These are phyloP conservation scores for Microplitis manilae DNA, from an alignment of 2,888 invertebrate genomes.

Conservation along the genomic window DNA sequence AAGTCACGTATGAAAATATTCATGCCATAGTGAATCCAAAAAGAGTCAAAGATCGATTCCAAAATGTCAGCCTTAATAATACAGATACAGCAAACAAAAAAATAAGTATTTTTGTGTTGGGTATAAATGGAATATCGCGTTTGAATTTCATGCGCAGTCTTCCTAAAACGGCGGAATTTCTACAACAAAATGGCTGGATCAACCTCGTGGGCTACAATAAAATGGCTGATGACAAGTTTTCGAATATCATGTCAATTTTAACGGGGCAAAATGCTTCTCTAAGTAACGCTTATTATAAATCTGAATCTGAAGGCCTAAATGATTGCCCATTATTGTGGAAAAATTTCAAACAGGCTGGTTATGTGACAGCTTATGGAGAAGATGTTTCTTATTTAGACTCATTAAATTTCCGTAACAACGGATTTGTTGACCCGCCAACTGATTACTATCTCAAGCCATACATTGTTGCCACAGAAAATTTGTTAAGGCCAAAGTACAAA, in stretches of 20 bases:
- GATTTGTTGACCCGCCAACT: conserved; percentile 82
- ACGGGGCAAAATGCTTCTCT: conserved; percentile 77
- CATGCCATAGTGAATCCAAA: conserved; percentile 75
- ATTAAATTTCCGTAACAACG: conserved; percentile 82
- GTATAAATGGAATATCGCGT: conserved; percentile 89
- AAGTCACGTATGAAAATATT: conserved; percentile 73
- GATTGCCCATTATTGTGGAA: conserved; percentile 85
- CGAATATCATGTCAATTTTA: conserved; percentile 88
- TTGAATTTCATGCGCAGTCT: conserved; percentile 84
- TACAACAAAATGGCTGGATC: conserved; percentile 80
- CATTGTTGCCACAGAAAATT: conserved; percentile 78
- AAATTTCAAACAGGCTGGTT: conserved; percentile 79
- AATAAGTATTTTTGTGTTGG: conserved; percentile 83
- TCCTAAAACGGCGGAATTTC: conserved; percentile 80
- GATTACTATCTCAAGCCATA: conserved; percentile 88
- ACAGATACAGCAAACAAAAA: conserved; percentile 49
- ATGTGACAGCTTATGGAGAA: conserved; percentile 82
- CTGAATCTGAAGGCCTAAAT: conserved; percentile 76
- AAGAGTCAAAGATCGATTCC: conserved; percentile 71
- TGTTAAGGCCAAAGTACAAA: conserved; percentile 68
- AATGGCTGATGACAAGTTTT: conserved; percentile 91
- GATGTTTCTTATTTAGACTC: conserved; percentile 83
- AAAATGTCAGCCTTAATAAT: conserved; percentile 39
- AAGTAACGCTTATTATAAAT: conserved; percentile 74
- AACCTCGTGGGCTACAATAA: conserved; percentile 83